These are phyloP conservation scores for Sepioteuthis lessoniana DNA, from an alignment of 2,888 invertebrate genomes.

Conservation along the genomic window DNA sequence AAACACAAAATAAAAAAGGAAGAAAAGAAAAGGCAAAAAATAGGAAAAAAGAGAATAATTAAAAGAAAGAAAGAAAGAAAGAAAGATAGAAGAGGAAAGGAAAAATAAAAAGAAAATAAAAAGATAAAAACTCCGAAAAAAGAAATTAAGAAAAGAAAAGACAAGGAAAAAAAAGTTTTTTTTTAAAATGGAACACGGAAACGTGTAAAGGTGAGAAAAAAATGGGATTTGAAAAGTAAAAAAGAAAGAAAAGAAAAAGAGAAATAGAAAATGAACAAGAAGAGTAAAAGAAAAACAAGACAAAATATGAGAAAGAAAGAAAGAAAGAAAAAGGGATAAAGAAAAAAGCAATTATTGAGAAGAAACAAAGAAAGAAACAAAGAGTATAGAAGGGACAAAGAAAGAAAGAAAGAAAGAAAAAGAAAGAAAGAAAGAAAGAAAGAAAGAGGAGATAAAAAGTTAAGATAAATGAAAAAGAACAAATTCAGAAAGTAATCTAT, in stretches of 20 bases:
- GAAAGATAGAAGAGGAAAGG: background rate
- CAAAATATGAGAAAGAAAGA: background rate
- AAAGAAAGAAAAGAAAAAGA: background rate
- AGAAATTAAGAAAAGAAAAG: too few species aligned
- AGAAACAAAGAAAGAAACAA: background rate
- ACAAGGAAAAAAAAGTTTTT: too few species aligned
- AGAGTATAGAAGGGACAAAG: background rate
- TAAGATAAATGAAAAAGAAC: too few species aligned
- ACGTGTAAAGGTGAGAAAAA: too few species aligned
- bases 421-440: background rate
- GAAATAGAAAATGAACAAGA: background rate
- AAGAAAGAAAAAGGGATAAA: background rate
- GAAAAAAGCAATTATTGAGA: background rate
- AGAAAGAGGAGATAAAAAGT: too few species aligned
- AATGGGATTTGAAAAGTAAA: too few species aligned
- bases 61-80: background rate
- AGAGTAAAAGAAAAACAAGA: background rate
- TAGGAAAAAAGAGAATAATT: background rate
- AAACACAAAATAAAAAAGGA: background rate
- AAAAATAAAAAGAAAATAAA: background rate
- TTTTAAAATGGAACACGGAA: too few species aligned
- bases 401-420: background rate
- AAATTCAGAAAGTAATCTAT: background rate
- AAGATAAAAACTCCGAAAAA: background rate
- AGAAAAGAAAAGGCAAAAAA: background rate